Evolutionary conservation across 2,113 vertebrate species (phyloP).

Genomic region (Hippocampus barbouri): DNA sequence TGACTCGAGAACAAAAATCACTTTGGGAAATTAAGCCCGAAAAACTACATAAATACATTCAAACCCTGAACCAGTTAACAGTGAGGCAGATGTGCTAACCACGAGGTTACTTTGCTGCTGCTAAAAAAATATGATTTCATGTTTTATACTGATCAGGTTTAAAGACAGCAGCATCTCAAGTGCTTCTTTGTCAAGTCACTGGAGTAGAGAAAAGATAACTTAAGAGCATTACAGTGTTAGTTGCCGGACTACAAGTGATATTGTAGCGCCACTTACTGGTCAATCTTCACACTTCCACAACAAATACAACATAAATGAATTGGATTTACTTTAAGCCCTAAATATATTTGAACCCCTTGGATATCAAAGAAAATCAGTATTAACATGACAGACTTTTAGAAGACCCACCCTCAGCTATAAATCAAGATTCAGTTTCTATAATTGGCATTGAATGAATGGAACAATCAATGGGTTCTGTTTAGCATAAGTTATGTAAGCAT

Average conservation of each 20-base stretch:
- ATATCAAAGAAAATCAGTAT: background rate
- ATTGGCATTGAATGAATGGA: background rate
- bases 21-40: background rate
- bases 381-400: background rate
- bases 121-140: background rate
- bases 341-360: background rate
- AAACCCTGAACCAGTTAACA: background rate
- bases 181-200: background rate
- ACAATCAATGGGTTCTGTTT: background rate
- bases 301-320: background rate
- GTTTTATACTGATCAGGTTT: background rate
- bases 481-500: no score
- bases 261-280: conserved; percentile 46
- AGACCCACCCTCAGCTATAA: background rate
- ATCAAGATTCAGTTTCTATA: background rate
- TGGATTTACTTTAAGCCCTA: background rate
- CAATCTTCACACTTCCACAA: conserved; percentile 6
- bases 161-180: background rate
- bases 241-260: conserved; percentile 4
- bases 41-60: background rate
- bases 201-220: background rate
- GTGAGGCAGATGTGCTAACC: background rate
- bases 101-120: background rate
- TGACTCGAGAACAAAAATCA: background rate
- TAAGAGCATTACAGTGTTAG: background rate